Evolutionary conservation across 2,797 vertebrate species (phyloP), one percentile per base, ranked within the genome.

Genomic region (Labroides dimidiatus): DNA sequence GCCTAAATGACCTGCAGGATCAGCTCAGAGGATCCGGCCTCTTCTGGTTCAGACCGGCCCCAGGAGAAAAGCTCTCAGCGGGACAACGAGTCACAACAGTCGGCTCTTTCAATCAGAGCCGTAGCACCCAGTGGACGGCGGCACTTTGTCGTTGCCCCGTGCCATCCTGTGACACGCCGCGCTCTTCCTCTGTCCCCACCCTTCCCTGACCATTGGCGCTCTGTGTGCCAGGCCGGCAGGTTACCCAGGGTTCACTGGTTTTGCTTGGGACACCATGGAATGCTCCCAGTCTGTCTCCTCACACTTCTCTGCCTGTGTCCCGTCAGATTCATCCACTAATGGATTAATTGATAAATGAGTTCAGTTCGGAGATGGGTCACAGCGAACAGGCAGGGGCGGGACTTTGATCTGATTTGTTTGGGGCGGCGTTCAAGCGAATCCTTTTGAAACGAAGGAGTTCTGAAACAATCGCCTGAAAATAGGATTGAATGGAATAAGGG

Each of bases 181-280:
- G 53, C 49, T 72, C 68, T 79, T 83, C 69, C 64, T 68, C 58
- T 53, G 51, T 51, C 66, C 47, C 45, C 33, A 54, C 66, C 65
- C 72, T 65, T 64, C 61, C 53, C 68, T 58, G 78, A 81, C 70
- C 77, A 66, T 53, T 51, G 11, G 41, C 56, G 60, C 60, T 21
- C 49, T 24, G 47, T 49, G 76, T 87, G 82, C 88, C 72, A 82
- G 79, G 69, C 59, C 27, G 17, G 45, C 68, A 71, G 89, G 85
- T 90, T 90, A 89, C 77, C 70, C 66, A 84, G 64, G 91, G 91
- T 91, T 91, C 90, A 90, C 16, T 16, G 37, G 81, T 89, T 84
- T 83, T 47, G 65, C 77, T 82, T 72, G 71, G 81, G 78, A 72
- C 68, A 36, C 64, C 65, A 63, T 56, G 49, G 78, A 82, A 83